phyloP scores from a whole-genome alignment of 1,140 invertebrate species.

The Pentalonia nigronervosa region DNA sequence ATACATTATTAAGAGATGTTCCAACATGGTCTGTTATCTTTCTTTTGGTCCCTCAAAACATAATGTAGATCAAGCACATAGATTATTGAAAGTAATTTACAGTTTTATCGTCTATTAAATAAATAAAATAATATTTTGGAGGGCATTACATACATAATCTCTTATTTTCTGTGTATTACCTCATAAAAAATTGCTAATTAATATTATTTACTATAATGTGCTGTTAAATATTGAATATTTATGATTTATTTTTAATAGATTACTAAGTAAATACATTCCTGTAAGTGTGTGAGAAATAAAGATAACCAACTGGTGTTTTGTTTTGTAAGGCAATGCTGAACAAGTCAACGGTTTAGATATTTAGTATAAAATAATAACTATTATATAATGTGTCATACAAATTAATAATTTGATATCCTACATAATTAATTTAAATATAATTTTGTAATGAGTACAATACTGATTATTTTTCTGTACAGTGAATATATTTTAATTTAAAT shows the following conservation, averaged over 20 bases:
- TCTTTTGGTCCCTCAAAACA: background rate
- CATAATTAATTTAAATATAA: too few relatives aligned
- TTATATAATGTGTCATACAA: background rate
- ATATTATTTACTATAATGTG: background rate
- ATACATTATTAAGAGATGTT: background rate
- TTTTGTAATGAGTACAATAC: too few relatives aligned
- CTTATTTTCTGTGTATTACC: background rate
- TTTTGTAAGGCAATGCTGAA: background rate
- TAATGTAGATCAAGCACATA: background rate
- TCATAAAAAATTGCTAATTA: conserved; percentile 6
- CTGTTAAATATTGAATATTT: background rate
- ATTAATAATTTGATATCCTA: too few relatives aligned
- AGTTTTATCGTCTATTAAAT: background rate
- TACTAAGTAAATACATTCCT: background rate
- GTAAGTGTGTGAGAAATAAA: background rate
- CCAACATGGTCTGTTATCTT: background rate
- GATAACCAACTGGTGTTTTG: background rate
- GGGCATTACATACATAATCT: background rate
- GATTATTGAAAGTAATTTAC: background rate
- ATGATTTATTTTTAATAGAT: background rate
- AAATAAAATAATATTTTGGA: conserved; percentile 12
- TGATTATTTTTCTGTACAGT: too few relatives aligned
- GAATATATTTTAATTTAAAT: background rate
- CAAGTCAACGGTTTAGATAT: background rate
- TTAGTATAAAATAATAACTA: background rate